A percentile compares a stretch with the other conserved stretches of the same genome.
Evolutionary conservation across 2,888 invertebrate species (phyloP).

Genomic region (Ophion ellenae): DNA sequence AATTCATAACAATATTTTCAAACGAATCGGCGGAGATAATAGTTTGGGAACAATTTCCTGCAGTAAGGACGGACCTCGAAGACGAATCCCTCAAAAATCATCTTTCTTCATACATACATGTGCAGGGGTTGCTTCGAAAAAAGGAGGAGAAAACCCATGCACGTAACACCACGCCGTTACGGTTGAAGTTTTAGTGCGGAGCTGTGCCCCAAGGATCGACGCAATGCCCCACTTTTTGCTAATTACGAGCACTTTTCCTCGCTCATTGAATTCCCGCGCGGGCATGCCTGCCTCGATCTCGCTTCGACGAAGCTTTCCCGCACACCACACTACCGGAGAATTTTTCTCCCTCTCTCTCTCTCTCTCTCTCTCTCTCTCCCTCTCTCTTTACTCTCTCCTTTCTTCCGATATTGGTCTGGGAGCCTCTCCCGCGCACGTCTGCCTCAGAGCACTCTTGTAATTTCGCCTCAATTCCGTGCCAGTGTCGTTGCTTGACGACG

Average conservation of each 20-base stretch:
- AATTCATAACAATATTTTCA: too few relatives aligned
- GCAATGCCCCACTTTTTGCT: constrained; percentile 67
- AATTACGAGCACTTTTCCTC: constrained; percentile 74
- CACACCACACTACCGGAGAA: constrained; percentile 33
- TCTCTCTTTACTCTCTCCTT: constrained; percentile 34
- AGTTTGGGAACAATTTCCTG: neutral
- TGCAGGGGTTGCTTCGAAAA: neutral
- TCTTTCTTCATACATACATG: neutral
- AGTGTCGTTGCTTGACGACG: constrained; percentile 14
- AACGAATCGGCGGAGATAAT: neutral
- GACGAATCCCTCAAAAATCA: neutral
- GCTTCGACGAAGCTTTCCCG: constrained; percentile 34
- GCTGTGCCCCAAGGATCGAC: constrained; percentile 55
- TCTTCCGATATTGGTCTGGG: constrained; percentile 57
- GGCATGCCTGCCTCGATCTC: constrained; percentile 27
- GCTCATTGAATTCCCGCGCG: constrained; percentile 70
- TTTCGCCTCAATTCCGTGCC: constrained; percentile 53
- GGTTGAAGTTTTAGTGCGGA: constrained; percentile 57
- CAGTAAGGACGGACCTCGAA: neutral
- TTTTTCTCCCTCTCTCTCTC: constrained; percentile 7
- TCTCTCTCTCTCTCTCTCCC: neutral
- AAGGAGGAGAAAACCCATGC: constrained; percentile 23
- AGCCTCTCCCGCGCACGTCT: constrained; percentile 13
- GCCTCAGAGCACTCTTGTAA: constrained; percentile 50
- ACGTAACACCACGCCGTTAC: constrained; percentile 35